Base-by-base conservation (phyloP, 2,797 vertebrate species). In the Ceryle rudis region DNA sequence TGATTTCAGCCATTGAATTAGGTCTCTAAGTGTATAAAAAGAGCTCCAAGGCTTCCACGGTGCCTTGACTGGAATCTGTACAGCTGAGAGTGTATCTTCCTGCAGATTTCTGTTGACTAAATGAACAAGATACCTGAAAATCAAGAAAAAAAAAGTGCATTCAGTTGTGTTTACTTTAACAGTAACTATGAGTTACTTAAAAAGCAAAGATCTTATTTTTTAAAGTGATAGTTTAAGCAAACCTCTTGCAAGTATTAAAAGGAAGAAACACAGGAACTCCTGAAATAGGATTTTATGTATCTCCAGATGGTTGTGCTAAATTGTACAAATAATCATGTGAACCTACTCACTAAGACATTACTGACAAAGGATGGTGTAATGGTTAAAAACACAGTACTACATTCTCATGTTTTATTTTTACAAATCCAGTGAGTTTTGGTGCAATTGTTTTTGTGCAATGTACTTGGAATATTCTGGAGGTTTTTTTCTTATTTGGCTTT, bases 281-380 rank as follows among this genome's bases (percentile, higher is more conserved):
- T 92, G 64, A 86, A 87, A 74, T 70, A 65, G 9, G 72, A 67
- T 69, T 79, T 89, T 66, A 39, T 92, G 11, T 55, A 23, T 62
- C 74, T 87, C 71, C 69, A 81, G 44, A 74, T 12, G 18, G 44
- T 85, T 77, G 41, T 85, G 64, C 44, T 93, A 91, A 93, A 71
- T 74, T 79, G 89, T 89, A 92, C 49, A 71, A 92, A 91, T 60
- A 90, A 82, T 54, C 74, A 57, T 1, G 1, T 96, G 94, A 88
- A 89, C 72, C 46, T 86, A 25, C 79, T 94, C 46, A 42, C 60
- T 77, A 67, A 95, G 72, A 74, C 19, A 11, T 81, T 62, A 20
- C 58, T 3, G 33, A 39, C 39, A 60, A 66, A 58, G 35, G 33
- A 16, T 73, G 60, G 51, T 80, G 73, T 51, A 65, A 65, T 54